phyloP scores from a whole-genome alignment of 2,888 invertebrate species.

The Thyatira batis region DNA sequence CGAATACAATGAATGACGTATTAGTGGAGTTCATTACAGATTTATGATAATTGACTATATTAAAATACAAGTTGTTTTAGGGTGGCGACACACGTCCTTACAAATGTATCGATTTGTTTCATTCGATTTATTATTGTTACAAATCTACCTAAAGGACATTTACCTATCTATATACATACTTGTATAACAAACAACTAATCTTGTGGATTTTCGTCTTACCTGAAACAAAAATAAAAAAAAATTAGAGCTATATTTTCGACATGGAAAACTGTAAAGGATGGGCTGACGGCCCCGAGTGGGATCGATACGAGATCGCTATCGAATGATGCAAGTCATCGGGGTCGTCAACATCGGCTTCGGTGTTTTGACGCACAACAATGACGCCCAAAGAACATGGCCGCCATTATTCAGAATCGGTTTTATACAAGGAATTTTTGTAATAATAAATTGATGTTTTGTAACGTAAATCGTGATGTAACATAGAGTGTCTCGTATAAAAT shows the following conservation, averaged over 20 bases:
- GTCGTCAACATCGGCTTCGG: constrained; percentile 61
- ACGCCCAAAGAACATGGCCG: constrained; percentile 48
- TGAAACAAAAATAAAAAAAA: constrained; percentile 26
- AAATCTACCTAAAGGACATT: background rate
- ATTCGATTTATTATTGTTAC: constrained; percentile 2
- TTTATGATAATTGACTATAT: constrained; percentile 51
- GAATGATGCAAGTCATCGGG: constrained; percentile 71
- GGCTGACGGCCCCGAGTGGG: constrained; percentile 39
- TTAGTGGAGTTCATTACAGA: constrained; percentile 45
- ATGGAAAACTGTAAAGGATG: constrained; percentile 26
- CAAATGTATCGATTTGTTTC: constrained; percentile 1
- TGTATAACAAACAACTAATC: constrained; percentile 2
- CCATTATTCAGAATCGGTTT: constrained; percentile 32
- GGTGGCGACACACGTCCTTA: constrained; percentile 11
- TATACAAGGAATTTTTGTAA: constrained; percentile 25
- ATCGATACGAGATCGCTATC: constrained; percentile 60
- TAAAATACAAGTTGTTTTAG: constrained; percentile 38
- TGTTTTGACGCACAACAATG: constrained; percentile 68
- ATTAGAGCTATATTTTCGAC: constrained; percentile 7
- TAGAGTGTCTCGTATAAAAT: background rate
- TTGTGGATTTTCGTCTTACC: constrained; percentile 22
- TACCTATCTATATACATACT: constrained; percentile 4
- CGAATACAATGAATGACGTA: constrained; percentile 34
- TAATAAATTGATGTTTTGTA: constrained; percentile 31
- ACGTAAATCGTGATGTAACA: constrained; percentile 26